These are phyloP conservation scores for Muscicapa comitata DNA, from an alignment of 2,797 vertebrate genomes.

Conservation along the genomic window DNA sequence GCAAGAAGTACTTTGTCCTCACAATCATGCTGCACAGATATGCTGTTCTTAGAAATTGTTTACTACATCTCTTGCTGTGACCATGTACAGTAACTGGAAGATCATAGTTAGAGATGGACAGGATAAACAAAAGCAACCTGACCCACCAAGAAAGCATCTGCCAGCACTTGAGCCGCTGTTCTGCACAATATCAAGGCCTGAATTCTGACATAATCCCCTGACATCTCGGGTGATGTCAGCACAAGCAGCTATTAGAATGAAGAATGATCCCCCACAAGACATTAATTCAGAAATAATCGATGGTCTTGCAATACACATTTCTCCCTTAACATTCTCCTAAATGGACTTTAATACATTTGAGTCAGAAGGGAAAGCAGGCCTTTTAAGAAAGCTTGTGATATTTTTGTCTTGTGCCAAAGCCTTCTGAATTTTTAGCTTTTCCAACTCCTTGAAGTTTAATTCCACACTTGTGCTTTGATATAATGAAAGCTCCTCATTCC, in stretches of 20 bases:
- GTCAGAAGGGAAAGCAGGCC: conserved; percentile 12
- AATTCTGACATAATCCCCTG: conserved; percentile 52
- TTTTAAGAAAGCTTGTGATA: conserved; percentile 8
- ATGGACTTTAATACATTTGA: conserved; percentile 47
- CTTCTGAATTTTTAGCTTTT: conserved; percentile 37
- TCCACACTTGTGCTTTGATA: neutral
- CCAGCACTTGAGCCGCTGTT: conserved; percentile 5
- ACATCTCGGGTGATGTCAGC: conserved; percentile 33
- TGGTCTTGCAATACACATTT: conserved; percentile 23
- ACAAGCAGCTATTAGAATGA: conserved; percentile 20
- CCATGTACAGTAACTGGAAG: neutral
- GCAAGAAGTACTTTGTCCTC: neutral
- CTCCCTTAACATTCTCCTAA: conserved; percentile 35
- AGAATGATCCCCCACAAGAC: conserved; percentile 27
- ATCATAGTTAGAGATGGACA: neutral
- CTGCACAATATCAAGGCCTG: conserved; percentile 36
- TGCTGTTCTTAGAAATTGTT: neutral
- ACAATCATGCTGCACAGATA: neutral
- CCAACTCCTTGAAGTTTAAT: conserved; percentile 13
- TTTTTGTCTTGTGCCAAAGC: neutral
- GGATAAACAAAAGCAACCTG: conserved; percentile 27
- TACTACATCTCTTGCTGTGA: neutral
- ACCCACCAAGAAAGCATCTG: neutral
- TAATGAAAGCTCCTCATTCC: conserved; percentile 13
- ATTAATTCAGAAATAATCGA: conserved; percentile 36